Evolutionary conservation across 1,140 invertebrate species (phyloP), one percentile per base, ranked within the genome.

Genomic region (Trichonephila inaurata): DNA sequence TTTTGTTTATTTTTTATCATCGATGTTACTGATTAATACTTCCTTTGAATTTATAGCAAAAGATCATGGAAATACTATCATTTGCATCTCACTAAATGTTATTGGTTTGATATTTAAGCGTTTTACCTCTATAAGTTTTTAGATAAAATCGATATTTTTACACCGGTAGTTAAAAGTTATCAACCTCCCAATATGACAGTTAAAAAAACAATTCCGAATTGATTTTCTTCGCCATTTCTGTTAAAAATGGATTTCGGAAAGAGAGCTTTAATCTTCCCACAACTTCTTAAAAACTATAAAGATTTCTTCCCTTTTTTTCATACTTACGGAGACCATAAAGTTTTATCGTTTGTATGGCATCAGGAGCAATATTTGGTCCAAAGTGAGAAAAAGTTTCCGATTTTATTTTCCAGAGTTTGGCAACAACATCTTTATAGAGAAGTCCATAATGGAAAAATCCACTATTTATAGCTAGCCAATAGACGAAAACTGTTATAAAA

Each of bases 381-480:
- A 72, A 58, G 58, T 72, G 21, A 58, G 85, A 87, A 83, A 83
- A 83, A 24, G 18, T 62, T 51, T 12, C 2, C 58, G 33, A 33
- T 89, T 89, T 89, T 72, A 72, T 89, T 77, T 89, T 89, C 64
- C n/a, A 19, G 44, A 62, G 28, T 87, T 64, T 64, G 85, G 61
- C 85, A 87, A 64, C 60, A 16, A 33, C 69, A 28, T 72, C 69
- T 72, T 28, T 72, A 72, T 72, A 21, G 28, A 21, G 28, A 33
- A 33, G 8, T 21, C 61, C 14, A 21, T 87, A 87, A 87, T 87
- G 28, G 85, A 64, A 44, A 87, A 87, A 33, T 85, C 82, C 82
- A 33, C 44, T 85, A 85, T 85, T 85, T 85, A 85, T 24, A 58
- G 82, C 82, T 21, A 24, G 8, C 21, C 82, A 85, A 85, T 18